Evolutionary conservation across 2,797 vertebrate genomes (phyloP).

Genomic region (Argyrosomus regius): DNA sequence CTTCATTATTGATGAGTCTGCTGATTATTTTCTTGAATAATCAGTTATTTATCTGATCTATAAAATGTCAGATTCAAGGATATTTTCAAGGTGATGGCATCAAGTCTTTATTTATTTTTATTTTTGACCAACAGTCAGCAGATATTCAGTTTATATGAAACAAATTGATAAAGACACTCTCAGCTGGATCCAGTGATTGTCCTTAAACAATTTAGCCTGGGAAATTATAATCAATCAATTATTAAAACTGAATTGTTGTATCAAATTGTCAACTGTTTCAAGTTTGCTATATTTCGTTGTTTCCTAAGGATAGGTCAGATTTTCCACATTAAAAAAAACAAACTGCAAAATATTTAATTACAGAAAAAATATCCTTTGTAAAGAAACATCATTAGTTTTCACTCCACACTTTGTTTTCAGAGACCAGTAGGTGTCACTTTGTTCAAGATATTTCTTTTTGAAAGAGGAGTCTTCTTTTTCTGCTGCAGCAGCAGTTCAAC

Average conservation of each 20-base stretch:
- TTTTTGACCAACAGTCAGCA: not conserved
- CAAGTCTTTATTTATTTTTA: not conserved
- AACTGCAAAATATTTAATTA: not conserved
- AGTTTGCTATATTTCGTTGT: not conserved
- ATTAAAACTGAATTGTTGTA: not conserved
- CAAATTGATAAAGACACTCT: too few species aligned
- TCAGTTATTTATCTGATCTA: not conserved
- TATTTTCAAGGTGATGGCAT: not conserved
- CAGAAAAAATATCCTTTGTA: not conserved
- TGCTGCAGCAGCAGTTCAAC: conserved; percentile 28
- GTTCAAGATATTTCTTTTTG: conserved; percentile 1
- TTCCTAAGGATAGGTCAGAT: not conserved
- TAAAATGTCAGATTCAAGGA: not conserved
- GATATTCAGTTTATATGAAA: not conserved
- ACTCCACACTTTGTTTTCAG: not conserved
- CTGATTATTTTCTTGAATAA: too few species aligned
- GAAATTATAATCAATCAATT: not conserved
- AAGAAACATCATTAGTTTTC: not conserved
- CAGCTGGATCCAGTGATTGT: too few species aligned
- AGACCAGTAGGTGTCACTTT: conserved; percentile 4
- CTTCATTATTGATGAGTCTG: not conserved
- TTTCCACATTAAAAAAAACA: not conserved
- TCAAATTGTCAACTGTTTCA: not conserved
- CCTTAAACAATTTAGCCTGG: too few species aligned
- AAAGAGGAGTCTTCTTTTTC: not conserved